Percentiles rank a stretch among this genome's conserved stretches.
Conservation (phyloP, 2,888 invertebrate species). For the Hyposoter didymator region DNA sequence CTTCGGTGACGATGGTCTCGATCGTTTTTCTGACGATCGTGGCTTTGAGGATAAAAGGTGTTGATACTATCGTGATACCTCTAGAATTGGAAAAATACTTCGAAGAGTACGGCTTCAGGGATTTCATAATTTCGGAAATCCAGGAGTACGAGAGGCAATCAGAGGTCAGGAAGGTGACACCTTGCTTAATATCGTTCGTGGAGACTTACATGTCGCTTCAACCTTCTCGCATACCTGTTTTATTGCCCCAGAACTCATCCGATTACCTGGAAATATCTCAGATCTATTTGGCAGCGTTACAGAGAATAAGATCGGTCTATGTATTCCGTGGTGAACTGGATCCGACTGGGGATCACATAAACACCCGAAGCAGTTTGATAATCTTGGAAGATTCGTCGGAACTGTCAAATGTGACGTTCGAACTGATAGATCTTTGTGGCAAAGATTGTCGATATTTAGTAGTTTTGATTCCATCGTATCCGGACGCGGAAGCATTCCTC, state of each 20-base stretch:
- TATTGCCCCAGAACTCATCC: constrained; percentile 48
- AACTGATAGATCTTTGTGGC: constrained; percentile 69
- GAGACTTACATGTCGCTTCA: constrained; percentile 43
- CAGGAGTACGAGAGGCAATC: neutral
- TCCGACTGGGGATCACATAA: neutral
- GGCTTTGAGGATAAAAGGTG: neutral
- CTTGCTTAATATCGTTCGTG: constrained; percentile 70
- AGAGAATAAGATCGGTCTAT: constrained; percentile 57
- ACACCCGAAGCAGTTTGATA: constrained; percentile 63
- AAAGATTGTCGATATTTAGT: constrained; percentile 70
- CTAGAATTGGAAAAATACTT: neutral
- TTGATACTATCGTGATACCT: constrained; percentile 49
- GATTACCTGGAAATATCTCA: constrained; percentile 21
- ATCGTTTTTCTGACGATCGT: neutral
- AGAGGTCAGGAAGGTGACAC: constrained; percentile 37
- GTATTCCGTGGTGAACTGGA: constrained; percentile 45
- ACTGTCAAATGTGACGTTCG: constrained; percentile 48
- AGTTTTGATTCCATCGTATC: constrained; percentile 64
- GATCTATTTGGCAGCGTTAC: constrained; percentile 60
- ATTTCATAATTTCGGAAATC: constrained; percentile 18
- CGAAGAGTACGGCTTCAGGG: neutral
- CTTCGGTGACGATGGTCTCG: neutral
- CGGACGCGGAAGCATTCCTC: constrained; percentile 69
- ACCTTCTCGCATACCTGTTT: constrained; percentile 55
- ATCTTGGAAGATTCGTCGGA: constrained; percentile 65